Evolutionary conservation across 2,797 vertebrate genomes (phyloP).

Genomic region (Sebastes taczanowskii): DNA sequence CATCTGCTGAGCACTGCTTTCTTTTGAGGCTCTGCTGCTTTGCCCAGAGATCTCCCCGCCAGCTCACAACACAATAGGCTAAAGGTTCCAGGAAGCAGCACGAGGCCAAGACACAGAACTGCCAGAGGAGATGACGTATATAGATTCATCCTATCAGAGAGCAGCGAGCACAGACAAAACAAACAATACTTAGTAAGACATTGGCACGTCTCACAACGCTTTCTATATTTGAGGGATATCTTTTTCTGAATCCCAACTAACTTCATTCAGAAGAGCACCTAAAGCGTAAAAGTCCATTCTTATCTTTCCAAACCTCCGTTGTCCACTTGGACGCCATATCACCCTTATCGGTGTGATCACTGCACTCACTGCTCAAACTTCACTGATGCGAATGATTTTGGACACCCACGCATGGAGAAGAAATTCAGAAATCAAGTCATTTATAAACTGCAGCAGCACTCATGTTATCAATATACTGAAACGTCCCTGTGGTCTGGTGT

Average conservation of each 20-base stretch:
- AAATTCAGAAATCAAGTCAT: not conserved
- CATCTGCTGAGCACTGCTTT: constrained; percentile 52
- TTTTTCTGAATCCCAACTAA: not conserved
- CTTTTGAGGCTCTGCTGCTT: constrained; percentile 29
- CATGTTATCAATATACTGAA: not conserved
- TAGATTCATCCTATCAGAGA: not conserved
- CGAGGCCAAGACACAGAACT: constrained; percentile 57
- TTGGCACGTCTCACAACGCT: not conserved
- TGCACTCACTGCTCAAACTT: not conserved
- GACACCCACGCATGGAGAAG: not conserved
- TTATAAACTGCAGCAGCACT: not conserved
- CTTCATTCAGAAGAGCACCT: not conserved
- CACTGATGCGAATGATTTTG: not conserved
- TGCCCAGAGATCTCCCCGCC: constrained; percentile 36
- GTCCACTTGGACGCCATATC: not conserved
- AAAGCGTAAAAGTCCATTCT: not conserved
- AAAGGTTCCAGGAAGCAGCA: constrained; percentile 72
- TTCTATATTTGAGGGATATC: not conserved
- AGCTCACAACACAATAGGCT: constrained; percentile 69
- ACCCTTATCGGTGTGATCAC: not conserved
- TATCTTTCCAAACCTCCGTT: not conserved
- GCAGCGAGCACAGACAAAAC: not conserved
- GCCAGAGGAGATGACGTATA: constrained; percentile 44
- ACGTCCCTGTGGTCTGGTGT: not conserved
- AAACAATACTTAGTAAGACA: not conserved